Evolutionary conservation across 2,113 vertebrate species (phyloP), one percentile per base, ranked within the genome.

Genomic region (Neodontobutis hainanensis): DNA sequence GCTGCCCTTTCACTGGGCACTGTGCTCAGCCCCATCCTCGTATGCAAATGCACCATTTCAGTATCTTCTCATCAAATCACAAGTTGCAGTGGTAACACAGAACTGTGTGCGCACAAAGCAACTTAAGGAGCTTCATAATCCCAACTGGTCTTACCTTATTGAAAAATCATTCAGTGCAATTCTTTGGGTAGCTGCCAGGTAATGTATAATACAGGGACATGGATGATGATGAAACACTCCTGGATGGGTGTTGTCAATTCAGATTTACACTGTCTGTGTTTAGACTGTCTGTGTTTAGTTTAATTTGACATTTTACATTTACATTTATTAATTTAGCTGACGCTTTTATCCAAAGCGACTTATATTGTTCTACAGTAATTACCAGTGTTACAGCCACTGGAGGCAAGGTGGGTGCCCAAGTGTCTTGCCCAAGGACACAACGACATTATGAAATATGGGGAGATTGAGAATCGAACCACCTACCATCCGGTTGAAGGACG

Each of bases 11-110:
- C 60, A 73, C 59, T 70, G 56, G 42, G 53, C 11, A 0, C 66
- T 47, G 27, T 73, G 64, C 81, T 81, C 55, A 14, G 5, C 53
- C 69, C 82, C 63, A 72, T 63, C 47, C 73, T 81, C 78, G 73
- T 89, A 89, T 88, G 86, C 82, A 84, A 89, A 88, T 86, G 69
- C 19, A 68, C 70, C 70, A 82, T 87, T 91, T 85, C 43, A 44
- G 34, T 59, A 76, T 85, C 71, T 72, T 40, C 68, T 80, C 38
- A 48, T 74, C 67, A 65, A 61, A 84, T 88, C 64, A 62, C 70
- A 76, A 64, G 59, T 35, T 40, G 52, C 75, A 44, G 65, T 2
- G 7, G 5, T 48, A n/a, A n/a, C 53, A 6, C 38, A 65, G 40
- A 46, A 27, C 49, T 40, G 46, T 66, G 59, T 55, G 57, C 47